Base-by-base conservation (phyloP, 2,113 vertebrate genomes). In the Lichenostomus cassidix region DNA sequence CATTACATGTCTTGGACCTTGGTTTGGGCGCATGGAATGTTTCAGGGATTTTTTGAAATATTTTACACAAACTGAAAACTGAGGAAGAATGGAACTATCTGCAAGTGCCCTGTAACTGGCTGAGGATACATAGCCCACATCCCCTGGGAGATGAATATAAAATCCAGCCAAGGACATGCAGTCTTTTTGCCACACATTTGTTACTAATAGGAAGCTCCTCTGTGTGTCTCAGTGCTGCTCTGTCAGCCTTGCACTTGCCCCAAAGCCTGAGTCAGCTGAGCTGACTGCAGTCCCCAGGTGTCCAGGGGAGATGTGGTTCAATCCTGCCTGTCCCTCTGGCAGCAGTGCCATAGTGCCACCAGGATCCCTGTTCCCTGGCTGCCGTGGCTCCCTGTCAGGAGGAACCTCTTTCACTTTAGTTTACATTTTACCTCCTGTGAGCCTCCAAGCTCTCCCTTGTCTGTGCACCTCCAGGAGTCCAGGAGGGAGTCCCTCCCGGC, bases 271-370 rank as follows among this genome's bases (percentile, higher is more conserved):
- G 27, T 52, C 25, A 20, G 47, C 41, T 27, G n/a, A 46, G 52
- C 33, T 29, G 17, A 3, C 46, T 12, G 11, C 0, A 21, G 12
- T 46, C 55, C 1, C 29, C 52, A 29, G 24, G 24, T 2, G 8
- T 19, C 1, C 49, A 41, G 18, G 67, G 41, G 12, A 56, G 18
- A n/a, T 5, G 33, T 3, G 12, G 6, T 20, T 56, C 10, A 37
- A 19, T 12, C 49, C 67, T 5, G 3, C 9, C 1, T 15, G 13
- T 59, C 21, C 46, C 69, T 24, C 18, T 12, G 44, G 33, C 12
- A 11, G 19, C 1, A 2, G 39, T 35, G 5, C 58, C 1, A 0
- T 1, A 6, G 33, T 33, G 69, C 80, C 0, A 3, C 2, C 0
- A 24, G 55, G 18, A 11, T 7, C 22, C 56, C 49, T 10, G 7